These are phyloP conservation scores for Drosophila putrida DNA, from an alignment of 2,888 invertebrate genomes.

Conservation along the genomic window DNA sequence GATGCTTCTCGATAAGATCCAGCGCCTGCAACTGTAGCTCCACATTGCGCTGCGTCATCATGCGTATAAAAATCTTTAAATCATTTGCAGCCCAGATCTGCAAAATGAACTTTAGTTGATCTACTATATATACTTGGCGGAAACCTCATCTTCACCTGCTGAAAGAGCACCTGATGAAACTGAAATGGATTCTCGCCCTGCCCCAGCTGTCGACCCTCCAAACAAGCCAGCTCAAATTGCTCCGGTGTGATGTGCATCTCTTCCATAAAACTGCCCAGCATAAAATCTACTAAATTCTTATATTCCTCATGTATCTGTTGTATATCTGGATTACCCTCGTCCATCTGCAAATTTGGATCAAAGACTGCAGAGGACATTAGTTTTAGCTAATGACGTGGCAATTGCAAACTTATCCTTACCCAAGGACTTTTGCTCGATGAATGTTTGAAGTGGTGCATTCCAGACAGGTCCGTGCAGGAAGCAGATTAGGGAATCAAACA, in stretches of 20 bases:
- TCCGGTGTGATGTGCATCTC: constrained; percentile 95
- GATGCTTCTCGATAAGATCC: constrained; percentile 93
- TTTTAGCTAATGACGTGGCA: constrained; percentile 6
- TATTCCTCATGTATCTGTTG: constrained; percentile 93
- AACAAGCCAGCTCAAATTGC: constrained; percentile 94
- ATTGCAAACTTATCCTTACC: constrained; percentile 86
- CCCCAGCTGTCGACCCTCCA: constrained; percentile 83
- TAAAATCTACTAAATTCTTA: constrained; percentile 95
- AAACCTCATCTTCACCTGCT: constrained; percentile 83
- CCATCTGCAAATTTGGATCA: constrained; percentile 90
- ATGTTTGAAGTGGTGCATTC: constrained; percentile 95
- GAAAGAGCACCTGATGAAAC: constrained; percentile 88
- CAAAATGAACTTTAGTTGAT: not conserved
- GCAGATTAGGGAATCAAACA: constrained; percentile 95
- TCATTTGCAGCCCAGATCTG: constrained; percentile 97
- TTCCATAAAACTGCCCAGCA: constrained; percentile 96
- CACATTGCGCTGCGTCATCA: constrained; percentile 97
- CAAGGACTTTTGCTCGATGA: constrained; percentile 96
- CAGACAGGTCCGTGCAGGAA: constrained; percentile 97
- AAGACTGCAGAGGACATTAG: constrained; percentile 88
- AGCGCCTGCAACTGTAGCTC: constrained; percentile 95
- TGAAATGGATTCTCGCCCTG: constrained; percentile 86
- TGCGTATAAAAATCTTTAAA: constrained; percentile 93
- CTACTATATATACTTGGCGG: too few relatives aligned
- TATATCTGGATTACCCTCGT: constrained; percentile 90